phyloP scores from a whole-genome alignment of 2,888 invertebrate genomes.

The Latheticus oryzae region DNA sequence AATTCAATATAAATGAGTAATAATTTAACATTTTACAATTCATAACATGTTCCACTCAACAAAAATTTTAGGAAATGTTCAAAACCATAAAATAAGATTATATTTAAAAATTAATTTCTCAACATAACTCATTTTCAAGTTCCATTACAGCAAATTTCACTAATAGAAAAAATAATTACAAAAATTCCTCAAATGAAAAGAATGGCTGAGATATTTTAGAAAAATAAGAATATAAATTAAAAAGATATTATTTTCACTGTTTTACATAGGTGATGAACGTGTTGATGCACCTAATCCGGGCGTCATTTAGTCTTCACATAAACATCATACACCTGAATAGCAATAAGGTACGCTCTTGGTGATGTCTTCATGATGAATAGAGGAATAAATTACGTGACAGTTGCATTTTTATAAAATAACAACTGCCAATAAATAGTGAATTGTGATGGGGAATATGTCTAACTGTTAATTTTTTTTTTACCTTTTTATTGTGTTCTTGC shows the following conservation, averaged over 20 bases:
- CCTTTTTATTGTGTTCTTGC: constrained; percentile 37
- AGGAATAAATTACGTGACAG: constrained; percentile 33
- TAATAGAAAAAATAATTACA: too few species aligned
- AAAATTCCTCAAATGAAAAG: too few species aligned
- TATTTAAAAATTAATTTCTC: too few species aligned
- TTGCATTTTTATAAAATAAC: constrained; percentile 30
- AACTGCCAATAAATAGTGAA: constrained; percentile 31
- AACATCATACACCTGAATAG: constrained; percentile 24
- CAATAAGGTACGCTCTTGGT: constrained; percentile 23
- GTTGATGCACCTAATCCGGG: background rate
- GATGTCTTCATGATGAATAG: constrained; percentile 38
- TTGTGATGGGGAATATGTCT: constrained; percentile 36
- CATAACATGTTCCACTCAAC: too few species aligned
- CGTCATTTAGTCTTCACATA: constrained; percentile 17
- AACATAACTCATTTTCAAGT: too few species aligned
- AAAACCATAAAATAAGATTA: too few species aligned
- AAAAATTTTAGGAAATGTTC: too few species aligned
- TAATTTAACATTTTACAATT: too few species aligned
- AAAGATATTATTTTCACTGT: background rate
- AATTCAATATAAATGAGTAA: too few species aligned
- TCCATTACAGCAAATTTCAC: too few species aligned
- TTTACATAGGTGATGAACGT: background rate
- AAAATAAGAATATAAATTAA: too few species aligned
- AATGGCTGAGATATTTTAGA: too few species aligned
- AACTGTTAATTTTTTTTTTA: constrained; percentile 39